Evolutionary conservation across 1,140 invertebrate genomes (phyloP).

Genomic region (Bursaphelenchus mucronatus): DNA sequence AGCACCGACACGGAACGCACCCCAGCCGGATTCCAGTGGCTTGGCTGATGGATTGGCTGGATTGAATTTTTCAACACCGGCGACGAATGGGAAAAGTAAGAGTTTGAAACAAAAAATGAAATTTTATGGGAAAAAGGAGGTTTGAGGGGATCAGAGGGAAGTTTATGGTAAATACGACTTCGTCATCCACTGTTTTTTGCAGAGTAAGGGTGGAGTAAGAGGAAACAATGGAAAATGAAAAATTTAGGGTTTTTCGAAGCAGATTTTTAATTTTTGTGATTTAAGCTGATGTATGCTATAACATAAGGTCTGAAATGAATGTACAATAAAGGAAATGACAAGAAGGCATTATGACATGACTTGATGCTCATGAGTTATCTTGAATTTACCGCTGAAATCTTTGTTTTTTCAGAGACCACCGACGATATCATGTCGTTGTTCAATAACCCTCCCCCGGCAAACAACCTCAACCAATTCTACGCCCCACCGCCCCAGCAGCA

Average conservation of each 20-base stretch:
- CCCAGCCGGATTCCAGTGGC: no score
- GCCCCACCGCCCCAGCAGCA: conserved; percentile 2
- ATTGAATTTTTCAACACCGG: background rate
- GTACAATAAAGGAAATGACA: background rate
- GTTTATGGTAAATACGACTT: no score
- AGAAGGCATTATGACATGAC: background rate
- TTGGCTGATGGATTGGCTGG: no score
- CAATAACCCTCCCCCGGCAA: conserved; percentile 9
- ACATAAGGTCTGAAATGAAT: conserved; percentile 7
- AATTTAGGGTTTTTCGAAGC: no score
- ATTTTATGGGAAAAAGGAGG: no score
- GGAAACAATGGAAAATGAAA: no score
- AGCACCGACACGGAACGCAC: background rate
- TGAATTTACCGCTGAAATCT: background rate
- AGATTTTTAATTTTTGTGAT: no score
- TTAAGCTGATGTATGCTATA: background rate
- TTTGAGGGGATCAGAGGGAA: no score
- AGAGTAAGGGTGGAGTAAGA: no score
- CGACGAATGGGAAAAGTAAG: background rate
- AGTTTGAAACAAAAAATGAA: background rate
- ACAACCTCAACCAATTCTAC: conserved; percentile 11
- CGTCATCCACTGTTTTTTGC: no score
- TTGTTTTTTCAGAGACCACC: conserved; percentile 9
- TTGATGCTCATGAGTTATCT: background rate
- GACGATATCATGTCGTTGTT: conserved; percentile 18